Conservation (phyloP, 1,140 invertebrate genomes). For the Nasonia longicornis region DNA sequence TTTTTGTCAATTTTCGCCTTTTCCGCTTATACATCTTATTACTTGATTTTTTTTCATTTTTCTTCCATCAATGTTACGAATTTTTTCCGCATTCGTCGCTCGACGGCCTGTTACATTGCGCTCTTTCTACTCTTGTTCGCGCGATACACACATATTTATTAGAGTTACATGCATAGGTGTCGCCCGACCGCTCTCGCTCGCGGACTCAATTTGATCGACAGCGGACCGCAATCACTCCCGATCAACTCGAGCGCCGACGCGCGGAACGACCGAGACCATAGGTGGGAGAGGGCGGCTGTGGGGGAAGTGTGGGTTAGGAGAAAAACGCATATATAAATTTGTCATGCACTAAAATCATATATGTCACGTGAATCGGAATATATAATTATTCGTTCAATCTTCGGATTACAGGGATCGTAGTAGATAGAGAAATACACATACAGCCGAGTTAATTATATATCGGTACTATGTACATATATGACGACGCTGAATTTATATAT, state of each 20-base stretch:
- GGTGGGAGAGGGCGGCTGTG: not conserved
- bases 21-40: constrained; percentile 8
- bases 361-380: constrained; percentile 22
- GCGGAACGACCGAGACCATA: not conserved
- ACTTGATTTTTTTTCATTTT: not conserved
- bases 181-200: not conserved
- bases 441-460: constrained; percentile 32
- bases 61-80: constrained; percentile 11
- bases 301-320: not conserved
- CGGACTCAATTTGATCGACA: not conserved
- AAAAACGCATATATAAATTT: constrained; percentile 31
- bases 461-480: constrained; percentile 25
- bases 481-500: constrained; percentile 24
- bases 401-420: constrained; percentile 16
- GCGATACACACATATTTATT: constrained; percentile 20
- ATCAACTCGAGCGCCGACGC: not conserved
- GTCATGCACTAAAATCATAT: constrained; percentile 9
- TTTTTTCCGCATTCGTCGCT: constrained; percentile 13
- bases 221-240: not conserved
- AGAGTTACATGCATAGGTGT: not conserved
- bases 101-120: not conserved
- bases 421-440: constrained; percentile 31
- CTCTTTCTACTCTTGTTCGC: not conserved
- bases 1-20: constrained; percentile 17
- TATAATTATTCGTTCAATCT: constrained; percentile 29